Base-by-base conservation (phyloP, 2,113 vertebrate genomes). In the Podilymbus podiceps region DNA sequence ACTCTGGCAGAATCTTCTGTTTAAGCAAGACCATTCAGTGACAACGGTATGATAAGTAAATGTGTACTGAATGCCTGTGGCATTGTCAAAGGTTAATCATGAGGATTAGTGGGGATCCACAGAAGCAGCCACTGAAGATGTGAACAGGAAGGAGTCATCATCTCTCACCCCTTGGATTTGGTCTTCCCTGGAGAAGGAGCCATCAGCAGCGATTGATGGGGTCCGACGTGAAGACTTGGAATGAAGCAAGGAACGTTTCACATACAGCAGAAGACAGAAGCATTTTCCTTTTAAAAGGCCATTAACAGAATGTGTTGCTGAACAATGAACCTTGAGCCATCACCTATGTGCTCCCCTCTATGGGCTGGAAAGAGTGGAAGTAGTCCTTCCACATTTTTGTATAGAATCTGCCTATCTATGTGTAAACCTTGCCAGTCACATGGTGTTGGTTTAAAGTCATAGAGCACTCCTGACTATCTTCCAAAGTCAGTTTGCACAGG, bases 381-480 rank as follows among this genome's bases (percentile, higher is more conserved):
- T 22, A 67, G 27, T 6, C 56, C 53, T 52, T 58, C 44, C 53
- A 24, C 27, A 8, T 50, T 67, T 38, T 14, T 59, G 42, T 40
- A 7, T 28, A 16, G 59, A 46, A 27, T 27, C 28, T 78, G 6
- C 38, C 42, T 52, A 3, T 20, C 35, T 46, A 10, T 40, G 31
- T 21, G 23, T 21, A 46, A 55, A 20, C 28, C 23, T 75, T 44
- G 4, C 6, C 15, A 71, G 13, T 15, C 42, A 33, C 21, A 5
- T 22, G 40, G 12, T 8, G 38, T 64, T 17, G 12, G 38, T 77
- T 46, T 56, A 27, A 64, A 31, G 13, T 11, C 5, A 1, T 2
- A 38, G 23, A 3, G 4, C 7, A 5, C 3, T 52, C 49, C 8
- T 15, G 15, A 14, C 9, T 35, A 1, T 13, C 13, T 53, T 40